Evolutionary conservation across 2,888 invertebrate genomes (phyloP), one percentile per base, ranked within the genome.

Genomic region (Mimumesa dahlbomi): DNA sequence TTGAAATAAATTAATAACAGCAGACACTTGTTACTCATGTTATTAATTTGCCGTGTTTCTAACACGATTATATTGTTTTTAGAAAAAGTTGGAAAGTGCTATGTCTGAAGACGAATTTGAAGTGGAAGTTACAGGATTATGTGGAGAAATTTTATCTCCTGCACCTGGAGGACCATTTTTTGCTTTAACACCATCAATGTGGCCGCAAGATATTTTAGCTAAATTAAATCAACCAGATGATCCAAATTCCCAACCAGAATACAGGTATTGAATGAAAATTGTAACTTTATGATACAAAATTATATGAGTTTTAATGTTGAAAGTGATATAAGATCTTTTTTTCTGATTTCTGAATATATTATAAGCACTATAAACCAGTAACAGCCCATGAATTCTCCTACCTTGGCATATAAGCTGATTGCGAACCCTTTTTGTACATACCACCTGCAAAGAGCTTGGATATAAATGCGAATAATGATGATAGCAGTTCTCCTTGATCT

Each of bases 101-200:
- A 91, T 94, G 77, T 96, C 95, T 14, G 97, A 97, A 84, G 97
- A 93, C 87, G 92, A 92, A 71, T 90, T 95, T 84, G 94, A 94
- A 78, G 90, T 92, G 46, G 93, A 93, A 84, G 93, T 93, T 56
- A 88, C 95, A 80, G 94, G 94, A 25, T 90, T 96, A 66, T 94
- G 94, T 82, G 91, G 93, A 21, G 95, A 95, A 87, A 92, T 93
- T 52, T 86, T 95, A 49, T 92, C 94, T 7, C 95, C 95, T 6
- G 93, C 93, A 52, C 95, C 95, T 11, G 96, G 97, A 1, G 97
- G 97, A 0, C 96, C 98, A 0, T 98, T 98, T 90, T 98, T 97
- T 22, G 98, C 97, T 0, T 92, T 98, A 11, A 98, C 97, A 1
- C 94, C 98, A 2, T 98, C 97, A 68, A 98, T 98, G 97, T 97